Evolutionary conservation across 2,888 invertebrate species (phyloP), one percentile per base, ranked within the genome.

Genomic region (Leucophenga montana): DNA sequence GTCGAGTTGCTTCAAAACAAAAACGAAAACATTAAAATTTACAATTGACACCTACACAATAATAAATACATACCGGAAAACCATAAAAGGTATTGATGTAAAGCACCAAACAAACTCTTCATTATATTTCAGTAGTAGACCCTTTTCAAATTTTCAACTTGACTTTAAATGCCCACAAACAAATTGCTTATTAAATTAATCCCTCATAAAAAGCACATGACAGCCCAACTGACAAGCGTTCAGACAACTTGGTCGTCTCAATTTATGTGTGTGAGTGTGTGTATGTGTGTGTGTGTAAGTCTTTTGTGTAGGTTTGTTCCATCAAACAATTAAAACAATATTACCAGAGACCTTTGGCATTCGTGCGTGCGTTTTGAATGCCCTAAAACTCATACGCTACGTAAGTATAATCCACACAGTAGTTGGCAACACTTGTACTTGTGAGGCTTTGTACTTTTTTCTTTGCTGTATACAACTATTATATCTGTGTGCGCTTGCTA

Each of bases 81-180:
- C 6, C 16, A 50, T 50, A 50, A 50, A 50, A 50, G 18, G 8
- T 50, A 50, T 16, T n/a, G 13, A 50, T 18, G 50, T 14, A 46
- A 46, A 56, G 13, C 22, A 56, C n/a, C n/a, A n/a, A n/a, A n/a
- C n/a, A n/a, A n/a, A n/a, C 27, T 22, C 11, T n/a, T 8, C 3
- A 18, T 27, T 39, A 31, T 50, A 22, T 4, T n/a, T 2, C 27
- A 27, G 27, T 27, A 27, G 27, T 27, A 16, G 62, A 64, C 62
- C 62, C 62, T 64, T 64, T 64, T 64, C 62, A 64, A 64, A 27
- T 16, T 3, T 33, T 18, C 20, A 64, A 48, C 48, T 64, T 64
- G 62, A 48, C 62, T 48, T 48, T 64, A 64, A 64, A 64, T 64
- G 62, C 46, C 62, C 62, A 64, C 62, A 64, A 64, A 64, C 62